Conservation (phyloP, 2,888 invertebrate species). For the Hirtodrosophila duncani region DNA sequence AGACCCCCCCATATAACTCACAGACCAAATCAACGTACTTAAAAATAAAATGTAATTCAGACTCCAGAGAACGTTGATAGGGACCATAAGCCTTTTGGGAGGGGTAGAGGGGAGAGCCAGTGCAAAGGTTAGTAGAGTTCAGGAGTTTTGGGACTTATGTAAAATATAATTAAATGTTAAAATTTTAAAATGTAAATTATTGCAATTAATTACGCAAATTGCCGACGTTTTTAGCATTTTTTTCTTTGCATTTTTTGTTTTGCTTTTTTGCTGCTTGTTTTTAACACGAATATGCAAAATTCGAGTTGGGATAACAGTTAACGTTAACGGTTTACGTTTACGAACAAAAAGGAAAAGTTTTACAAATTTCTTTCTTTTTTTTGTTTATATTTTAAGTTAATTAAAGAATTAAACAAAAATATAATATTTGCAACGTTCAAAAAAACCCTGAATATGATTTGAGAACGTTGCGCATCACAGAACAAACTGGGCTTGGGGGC, state of each 20-base stretch:
- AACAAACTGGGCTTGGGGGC: conserved; percentile 66
- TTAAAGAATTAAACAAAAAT: conserved; percentile 25
- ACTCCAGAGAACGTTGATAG: conserved; percentile 75
- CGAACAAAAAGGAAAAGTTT: too few species aligned
- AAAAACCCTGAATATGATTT: conserved; percentile 18
- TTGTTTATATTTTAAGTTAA: conserved; percentile 13
- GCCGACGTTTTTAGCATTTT: not conserved
- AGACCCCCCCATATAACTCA: too few species aligned
- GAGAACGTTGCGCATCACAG: conserved; percentile 68
- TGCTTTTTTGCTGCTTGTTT: not conserved
- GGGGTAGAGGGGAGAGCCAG: not conserved
- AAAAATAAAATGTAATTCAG: conserved; percentile 79
- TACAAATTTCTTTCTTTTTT: too few species aligned
- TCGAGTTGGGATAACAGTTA: conserved; percentile 23
- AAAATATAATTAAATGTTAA: conserved; percentile 1
- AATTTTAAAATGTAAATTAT: conserved; percentile 20
- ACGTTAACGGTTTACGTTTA: too few species aligned
- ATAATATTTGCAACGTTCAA: conserved; percentile 55
- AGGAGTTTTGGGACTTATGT: too few species aligned
- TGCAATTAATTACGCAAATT: conserved; percentile 41
- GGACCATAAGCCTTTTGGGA: not conserved
- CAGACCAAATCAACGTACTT: conserved; percentile 73
- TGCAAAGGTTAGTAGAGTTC: too few species aligned
- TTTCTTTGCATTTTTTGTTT: conserved; percentile 5
- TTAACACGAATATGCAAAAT: conserved; percentile 27